Evolutionary conservation across 2,888 invertebrate genomes (phyloP).

Genomic region (Dynastes maya): DNA sequence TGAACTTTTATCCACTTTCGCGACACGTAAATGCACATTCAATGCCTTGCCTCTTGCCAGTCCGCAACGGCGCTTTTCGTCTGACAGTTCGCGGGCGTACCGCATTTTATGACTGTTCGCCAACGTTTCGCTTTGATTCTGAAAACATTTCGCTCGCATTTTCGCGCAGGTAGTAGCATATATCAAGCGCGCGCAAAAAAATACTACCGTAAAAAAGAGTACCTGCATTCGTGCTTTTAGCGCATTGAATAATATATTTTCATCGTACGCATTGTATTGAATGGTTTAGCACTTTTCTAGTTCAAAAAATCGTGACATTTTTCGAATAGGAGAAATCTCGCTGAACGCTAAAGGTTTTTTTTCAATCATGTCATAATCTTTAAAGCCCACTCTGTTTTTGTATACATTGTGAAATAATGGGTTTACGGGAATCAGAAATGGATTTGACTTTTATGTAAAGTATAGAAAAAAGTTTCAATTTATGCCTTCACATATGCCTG

Average conservation of each 20-base stretch:
- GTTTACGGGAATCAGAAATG: no score
- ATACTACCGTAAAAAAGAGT: neutral
- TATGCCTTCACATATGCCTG: no score
- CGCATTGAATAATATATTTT: slow-evolving; percentile 26
- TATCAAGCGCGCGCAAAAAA: slow-evolving; percentile 1
- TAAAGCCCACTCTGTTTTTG: no score
- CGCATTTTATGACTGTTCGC: slow-evolving; percentile 26
- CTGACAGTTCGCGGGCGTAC: neutral
- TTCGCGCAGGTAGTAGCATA: slow-evolving; percentile 4
- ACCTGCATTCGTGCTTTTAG: slow-evolving; percentile 9
- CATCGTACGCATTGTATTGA: neutral
- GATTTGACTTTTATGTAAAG: no score
- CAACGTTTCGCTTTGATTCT: slow-evolving; percentile 38
- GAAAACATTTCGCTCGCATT: slow-evolving; percentile 21
- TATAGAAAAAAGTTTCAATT: no score
- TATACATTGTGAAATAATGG: no score
- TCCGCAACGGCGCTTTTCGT: neutral
- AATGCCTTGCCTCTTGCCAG: slow-evolving; percentile 5
- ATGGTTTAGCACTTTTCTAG: slow-evolving; percentile 13
- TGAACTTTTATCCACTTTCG: slow-evolving; percentile 46
- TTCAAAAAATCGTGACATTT: neutral
- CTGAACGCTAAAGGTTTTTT: no score
- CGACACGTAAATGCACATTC: slow-evolving; percentile 34
- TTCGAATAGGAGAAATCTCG: no score
- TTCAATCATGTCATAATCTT: no score